Conservation (phyloP, 2,888 invertebrate species). For the Punctoribates punctum region DNA sequence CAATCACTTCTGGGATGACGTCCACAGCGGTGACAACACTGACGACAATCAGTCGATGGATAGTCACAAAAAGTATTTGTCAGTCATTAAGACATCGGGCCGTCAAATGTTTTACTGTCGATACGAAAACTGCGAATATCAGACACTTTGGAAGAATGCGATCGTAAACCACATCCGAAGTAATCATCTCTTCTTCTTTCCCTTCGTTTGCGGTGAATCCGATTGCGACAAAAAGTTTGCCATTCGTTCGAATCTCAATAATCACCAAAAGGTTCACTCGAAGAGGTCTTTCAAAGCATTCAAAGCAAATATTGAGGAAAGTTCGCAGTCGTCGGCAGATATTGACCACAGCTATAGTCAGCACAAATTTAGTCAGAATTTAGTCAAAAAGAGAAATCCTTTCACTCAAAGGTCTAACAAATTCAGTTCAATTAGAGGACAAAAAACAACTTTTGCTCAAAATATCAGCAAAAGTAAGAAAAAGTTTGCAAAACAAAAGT, state of each 20-base stretch:
- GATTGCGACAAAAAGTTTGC: constrained; percentile 5
- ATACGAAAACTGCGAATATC: background rate
- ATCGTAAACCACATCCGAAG: background rate
- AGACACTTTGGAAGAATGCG: constrained; percentile 1
- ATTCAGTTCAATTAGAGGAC: too few relatives aligned
- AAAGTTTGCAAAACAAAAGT: too few relatives aligned
- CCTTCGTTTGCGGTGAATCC: background rate
- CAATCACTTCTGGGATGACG: background rate
- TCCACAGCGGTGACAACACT: background rate
- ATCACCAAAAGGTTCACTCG: background rate
- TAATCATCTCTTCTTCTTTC: background rate
- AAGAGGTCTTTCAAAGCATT: too few relatives aligned
- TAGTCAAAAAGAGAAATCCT: too few relatives aligned
- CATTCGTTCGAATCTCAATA: background rate
- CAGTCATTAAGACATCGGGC: background rate
- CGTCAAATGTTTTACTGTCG: background rate
- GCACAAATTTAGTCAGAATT: too few relatives aligned
- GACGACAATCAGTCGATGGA: background rate
- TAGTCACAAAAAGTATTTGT: background rate
- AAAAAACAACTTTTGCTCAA: too few relatives aligned
- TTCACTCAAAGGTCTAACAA: too few relatives aligned
- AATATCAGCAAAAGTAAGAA: too few relatives aligned
- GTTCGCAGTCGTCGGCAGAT: too few relatives aligned
- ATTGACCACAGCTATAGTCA: too few relatives aligned
- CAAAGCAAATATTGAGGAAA: too few relatives aligned